Evolutionary conservation across 2,113 vertebrate genomes (phyloP), one percentile per base, ranked within the genome.

Genomic region (Maccullochella peelii): DNA sequence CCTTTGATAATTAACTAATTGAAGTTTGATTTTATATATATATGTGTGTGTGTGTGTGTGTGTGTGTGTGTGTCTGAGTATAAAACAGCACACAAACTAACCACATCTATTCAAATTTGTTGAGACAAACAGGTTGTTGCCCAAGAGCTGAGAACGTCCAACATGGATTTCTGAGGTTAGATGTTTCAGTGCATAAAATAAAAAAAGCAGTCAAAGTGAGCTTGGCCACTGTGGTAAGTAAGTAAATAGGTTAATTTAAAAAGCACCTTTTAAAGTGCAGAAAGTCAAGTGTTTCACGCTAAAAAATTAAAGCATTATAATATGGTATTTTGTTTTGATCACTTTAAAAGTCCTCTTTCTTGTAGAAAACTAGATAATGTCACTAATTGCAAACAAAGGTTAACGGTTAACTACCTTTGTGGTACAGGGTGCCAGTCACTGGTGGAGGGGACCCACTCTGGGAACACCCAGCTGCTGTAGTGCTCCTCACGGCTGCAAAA

Each of bases 401-500:
- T 16, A 27, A 54, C 75, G 42, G 52, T 67, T 0, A 71, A 38
- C 23, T 89, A 98, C 98, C 96, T 96, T 8, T 94, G 92, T 0
- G 96, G 94, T 14, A 99, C 92, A n/a, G 94, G 93, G 0, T 68
- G 86, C 97, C 97, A 99, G 80, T 94, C 88, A 40, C 85, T 94
- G 3, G 87, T 87, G 72, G 95, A 92, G 0, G 97, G 97, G 67
- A 98, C 89, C 98, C 97, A 99, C 20, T 97, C 96, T 0, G 97
- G 96, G 77, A 98, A 98, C 71, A 96, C 97, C 97, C 97, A 98
- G 79, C 91, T 94, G 0, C 96, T 97, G 90, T 92, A 84, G 85
- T 95, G 92, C 86, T 96, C 94, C 16, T 97, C 95, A 42, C 97
- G 95, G 88, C 97, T 99, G 84, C 6, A 79, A 80, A 1, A 75